Evolutionary conservation across 30 jellyfish, hydroid and myxozoan genomes (phyloP), one percentile per base, ranked within the genome.

Genomic region (Phacellophora camtschatica): DNA sequence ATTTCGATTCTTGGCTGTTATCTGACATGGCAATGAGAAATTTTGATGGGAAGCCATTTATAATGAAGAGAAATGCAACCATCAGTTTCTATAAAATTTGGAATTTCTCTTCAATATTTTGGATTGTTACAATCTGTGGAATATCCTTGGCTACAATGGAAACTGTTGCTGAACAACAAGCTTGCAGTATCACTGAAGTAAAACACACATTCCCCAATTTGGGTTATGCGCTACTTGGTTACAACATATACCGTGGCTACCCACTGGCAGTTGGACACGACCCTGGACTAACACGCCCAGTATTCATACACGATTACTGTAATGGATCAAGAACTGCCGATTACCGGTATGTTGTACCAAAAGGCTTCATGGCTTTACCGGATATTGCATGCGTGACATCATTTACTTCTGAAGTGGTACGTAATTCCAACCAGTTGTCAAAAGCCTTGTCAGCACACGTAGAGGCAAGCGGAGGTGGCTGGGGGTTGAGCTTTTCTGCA

Each of bases 381-480:
- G 95, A 83, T 57, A 82, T 83, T 15, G 57, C 95, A n/a, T 83
- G 95, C 43, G 88, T 83, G 18, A 83, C 95, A 2, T 83, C 95
- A 18, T 83, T 83, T 61, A 61, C 95, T n/a, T 69, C 88, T 5
- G 41, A 55, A 45, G 71, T 66, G 9, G 54, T 83, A 15, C 81
- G 61, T 19, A 77, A 83, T 28, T 57, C 84, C 41, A 30, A 64
- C 24, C 88, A 82, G 65, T 53, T 81, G 7, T 29, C 67, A 3
- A 45, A 54, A 29, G 37, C 77, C 20, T 71, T 81, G 12, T 53
- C 93, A 3, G 67, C 51, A 50, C 51, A 77, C 9, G 93, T 86
- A 13, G 24, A 50, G 61, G 93, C 59, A 42, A 19, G 46, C 30
- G 93, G 93, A 15, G 87, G 87, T 1, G 93, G 93, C 31, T 81